Base-by-base conservation (phyloP, 2,888 invertebrate species). In the Notocelia uddmanniana region DNA sequence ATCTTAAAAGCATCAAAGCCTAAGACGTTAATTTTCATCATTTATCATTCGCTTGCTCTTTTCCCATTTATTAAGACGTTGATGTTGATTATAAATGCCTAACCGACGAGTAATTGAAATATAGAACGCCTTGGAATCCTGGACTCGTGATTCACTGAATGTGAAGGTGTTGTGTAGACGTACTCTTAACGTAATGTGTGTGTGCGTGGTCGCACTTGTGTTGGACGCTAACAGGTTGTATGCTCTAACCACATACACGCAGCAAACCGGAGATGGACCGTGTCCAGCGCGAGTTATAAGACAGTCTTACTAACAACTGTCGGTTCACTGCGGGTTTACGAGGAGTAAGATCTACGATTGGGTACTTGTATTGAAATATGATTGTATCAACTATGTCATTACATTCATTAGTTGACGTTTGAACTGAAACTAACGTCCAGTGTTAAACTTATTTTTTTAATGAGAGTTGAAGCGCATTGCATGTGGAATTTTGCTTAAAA, bases 251-350 rank as follows among this genome's bases (percentile, higher is more conserved):
- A 57, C 69, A 68, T 48, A 54, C n/a, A n/a, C 55, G 58, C 66
- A 67, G 57, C 57, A 52, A 73, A 73, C 72, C 72, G 74, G 66
- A 73, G 74, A 73, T 73, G 69, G 69, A 37, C 50, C 50, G 69
- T 52, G 69, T 57, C 66, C 54, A 60, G 62, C 26, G 50, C 57
- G 69, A 26, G 19, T 21, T 54, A 52, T 67, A 69, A 71, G 45
- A 59, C 34, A 26, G 19, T 31, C 9, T 62, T 60, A 54, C 63
- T 68, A 69, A 68, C 45, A 64, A 73, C 55, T 48, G 59, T 59
- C 63, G 54, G 68, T 73, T 58, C 63, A 63, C 34, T 60, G 8
- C 11, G 11, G 19, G 19, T 34, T 21, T 55, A n/a, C n/a, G n/a
- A n/a, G n/a, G n/a, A n/a, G 9, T 54, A 21, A 23, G 15, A 54